Conservation (phyloP, 2,797 vertebrate species). For the Gymnothorax reevesii region DNA sequence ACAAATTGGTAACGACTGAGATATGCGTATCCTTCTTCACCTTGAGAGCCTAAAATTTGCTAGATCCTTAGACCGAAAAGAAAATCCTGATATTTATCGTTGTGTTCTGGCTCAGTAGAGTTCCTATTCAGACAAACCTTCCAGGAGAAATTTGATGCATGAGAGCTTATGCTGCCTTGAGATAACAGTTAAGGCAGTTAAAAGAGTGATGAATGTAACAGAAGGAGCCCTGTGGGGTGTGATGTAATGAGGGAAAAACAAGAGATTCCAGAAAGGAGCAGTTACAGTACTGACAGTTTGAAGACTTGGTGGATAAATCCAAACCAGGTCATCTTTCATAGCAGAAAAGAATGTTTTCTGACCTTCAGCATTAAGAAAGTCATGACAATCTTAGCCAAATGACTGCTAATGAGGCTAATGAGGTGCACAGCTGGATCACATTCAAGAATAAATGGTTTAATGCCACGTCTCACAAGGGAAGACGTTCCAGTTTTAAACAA, state of each 20-base stretch:
- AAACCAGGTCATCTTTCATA: not conserved
- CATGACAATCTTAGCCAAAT: not conserved
- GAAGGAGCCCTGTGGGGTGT: not conserved
- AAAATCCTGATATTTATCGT: no score
- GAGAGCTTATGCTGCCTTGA: no score
- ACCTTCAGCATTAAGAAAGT: not conserved
- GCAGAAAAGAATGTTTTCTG: not conserved
- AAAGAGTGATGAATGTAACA: no score
- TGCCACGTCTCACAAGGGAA: no score
- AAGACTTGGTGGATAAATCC: not conserved
- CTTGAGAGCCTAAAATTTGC: not conserved
- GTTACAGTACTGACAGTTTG: not conserved
- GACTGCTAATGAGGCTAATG: not conserved
- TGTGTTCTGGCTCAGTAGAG: not conserved
- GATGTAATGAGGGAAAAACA: conserved; percentile 24
- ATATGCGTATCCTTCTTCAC: not conserved
- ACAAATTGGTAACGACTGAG: not conserved
- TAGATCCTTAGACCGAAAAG: no score
- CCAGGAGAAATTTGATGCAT: no score
- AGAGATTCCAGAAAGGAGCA: not conserved
- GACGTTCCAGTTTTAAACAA: no score
- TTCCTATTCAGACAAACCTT: not conserved
- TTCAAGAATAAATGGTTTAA: no score
- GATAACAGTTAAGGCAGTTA: no score
- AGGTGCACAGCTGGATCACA: not conserved